Percentiles rank a stretch among this genome's conserved stretches.
Evolutionary conservation across 2,797 vertebrate genomes (phyloP).

Genomic region (Dendrocincla tyrannina): DNA sequence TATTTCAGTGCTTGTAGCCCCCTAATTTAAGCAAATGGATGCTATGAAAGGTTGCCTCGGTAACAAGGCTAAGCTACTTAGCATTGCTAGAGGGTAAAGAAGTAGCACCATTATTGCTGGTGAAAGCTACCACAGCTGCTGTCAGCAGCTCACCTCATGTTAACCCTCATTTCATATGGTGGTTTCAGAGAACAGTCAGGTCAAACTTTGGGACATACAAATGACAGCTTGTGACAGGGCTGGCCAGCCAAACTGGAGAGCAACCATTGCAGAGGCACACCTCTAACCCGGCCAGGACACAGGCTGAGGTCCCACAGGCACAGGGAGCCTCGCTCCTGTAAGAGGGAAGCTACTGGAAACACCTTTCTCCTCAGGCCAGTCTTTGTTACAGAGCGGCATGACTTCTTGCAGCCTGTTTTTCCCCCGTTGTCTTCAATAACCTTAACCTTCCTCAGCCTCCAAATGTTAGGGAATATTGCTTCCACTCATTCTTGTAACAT

Average conservation of each 20-base stretch:
- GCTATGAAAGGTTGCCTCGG: neutral
- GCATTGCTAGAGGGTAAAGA: neutral
- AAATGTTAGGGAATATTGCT: neutral
- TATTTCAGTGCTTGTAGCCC: neutral
- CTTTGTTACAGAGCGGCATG: neutral
- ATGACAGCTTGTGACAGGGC: too few relatives aligned
- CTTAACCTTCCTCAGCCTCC: neutral
- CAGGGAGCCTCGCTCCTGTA: too few relatives aligned
- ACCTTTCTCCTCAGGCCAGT: neutral
- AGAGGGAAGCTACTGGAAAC: neutral
- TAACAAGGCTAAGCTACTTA: neutral
- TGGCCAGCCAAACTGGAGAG: too few relatives aligned
- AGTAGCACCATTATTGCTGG: neutral
- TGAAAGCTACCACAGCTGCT: neutral
- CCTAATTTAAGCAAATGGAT: conserved; percentile 18
- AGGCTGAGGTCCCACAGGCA: too few relatives aligned
- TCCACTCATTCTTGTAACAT: neutral
- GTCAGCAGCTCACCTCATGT: too few relatives aligned
- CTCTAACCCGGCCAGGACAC: too few relatives aligned
- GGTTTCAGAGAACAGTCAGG: too few relatives aligned
- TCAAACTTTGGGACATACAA: too few relatives aligned
- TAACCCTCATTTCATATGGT: too few relatives aligned
- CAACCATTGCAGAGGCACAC: too few relatives aligned
- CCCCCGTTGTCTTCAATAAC: neutral
- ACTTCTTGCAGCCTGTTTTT: neutral